phyloP scores from a whole-genome alignment of 2,797 vertebrate species.

The Periparus ater region DNA sequence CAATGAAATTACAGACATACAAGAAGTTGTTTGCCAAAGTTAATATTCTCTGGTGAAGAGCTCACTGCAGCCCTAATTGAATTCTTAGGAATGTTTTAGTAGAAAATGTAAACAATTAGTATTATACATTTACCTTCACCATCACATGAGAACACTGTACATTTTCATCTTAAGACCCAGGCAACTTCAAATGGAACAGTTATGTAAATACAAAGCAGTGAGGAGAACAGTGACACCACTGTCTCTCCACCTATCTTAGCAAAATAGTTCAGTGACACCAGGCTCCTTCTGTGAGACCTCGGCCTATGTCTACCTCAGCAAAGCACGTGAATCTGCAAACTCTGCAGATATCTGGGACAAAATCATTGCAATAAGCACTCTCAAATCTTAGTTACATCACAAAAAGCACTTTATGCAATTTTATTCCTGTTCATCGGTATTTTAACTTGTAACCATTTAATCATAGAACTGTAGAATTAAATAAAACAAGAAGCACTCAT shows the following conservation, averaged over 20 bases:
- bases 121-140: neutral
- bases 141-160: neutral
- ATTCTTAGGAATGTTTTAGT: neutral
- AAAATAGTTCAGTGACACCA: neutral
- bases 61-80: constrained; percentile 5
- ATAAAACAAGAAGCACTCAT: neutral
- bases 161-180: constrained; percentile 20
- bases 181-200: neutral
- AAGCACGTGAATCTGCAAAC: neutral
- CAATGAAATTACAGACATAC: neutral
- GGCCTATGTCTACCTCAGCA: constrained; percentile 40
- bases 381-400: neutral
- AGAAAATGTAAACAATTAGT: constrained; percentile 20
- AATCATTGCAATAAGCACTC: neutral
- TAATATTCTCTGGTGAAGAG: constrained; percentile 15
- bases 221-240: neutral
- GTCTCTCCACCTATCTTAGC: neutral
- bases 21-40: constrained; percentile 10
- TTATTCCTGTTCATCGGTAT: neutral
- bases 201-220: constrained; percentile 34
- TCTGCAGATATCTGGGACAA: neutral
- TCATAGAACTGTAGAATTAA: neutral
- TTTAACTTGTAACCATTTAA: neutral
- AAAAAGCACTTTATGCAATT: neutral
- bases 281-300: neutral